A percentile compares a stretch with the other conserved stretches of the same genome.
Evolutionary conservation across 1,140 invertebrate genomes (phyloP).

Genomic region (Dinoponera quadriceps): DNA sequence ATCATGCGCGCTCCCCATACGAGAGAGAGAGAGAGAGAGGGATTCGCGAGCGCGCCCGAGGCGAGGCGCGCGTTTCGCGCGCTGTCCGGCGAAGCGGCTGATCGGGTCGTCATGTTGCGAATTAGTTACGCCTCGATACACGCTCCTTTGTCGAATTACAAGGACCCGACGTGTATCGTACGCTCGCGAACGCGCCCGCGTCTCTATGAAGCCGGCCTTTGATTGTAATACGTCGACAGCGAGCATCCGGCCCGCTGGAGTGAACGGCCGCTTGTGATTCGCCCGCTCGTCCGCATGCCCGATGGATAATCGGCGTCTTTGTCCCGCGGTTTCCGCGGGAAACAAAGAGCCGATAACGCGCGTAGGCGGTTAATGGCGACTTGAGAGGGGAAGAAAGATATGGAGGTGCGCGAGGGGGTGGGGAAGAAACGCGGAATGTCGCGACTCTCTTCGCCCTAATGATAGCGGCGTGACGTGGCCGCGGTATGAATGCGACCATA

Average conservation of each 20-base stretch:
- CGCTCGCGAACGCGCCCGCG: background rate
- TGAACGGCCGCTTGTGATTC: constrained; percentile 24
- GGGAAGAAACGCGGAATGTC: constrained; percentile 16
- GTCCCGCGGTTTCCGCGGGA: background rate
- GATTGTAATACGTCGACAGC: constrained; percentile 20
- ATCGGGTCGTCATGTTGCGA: constrained; percentile 28
- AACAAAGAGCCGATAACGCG: constrained; percentile 25
- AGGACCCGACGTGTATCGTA: background rate
- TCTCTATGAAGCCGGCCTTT: constrained; percentile 31
- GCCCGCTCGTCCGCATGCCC: background rate
- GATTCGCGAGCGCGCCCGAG: background rate
- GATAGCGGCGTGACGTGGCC: constrained; percentile 12
- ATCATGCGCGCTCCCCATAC: constrained; percentile 38
- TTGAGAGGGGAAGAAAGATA: constrained; percentile 15
- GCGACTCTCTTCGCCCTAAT: constrained; percentile 8
- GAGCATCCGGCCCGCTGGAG: constrained; percentile 7
- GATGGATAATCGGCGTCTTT: constrained; percentile 9
- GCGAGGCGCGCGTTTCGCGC: background rate
- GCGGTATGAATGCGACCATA: background rate
- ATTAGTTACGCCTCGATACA: constrained; percentile 47
- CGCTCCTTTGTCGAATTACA: constrained; percentile 51
- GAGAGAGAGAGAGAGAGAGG: too few relatives aligned
- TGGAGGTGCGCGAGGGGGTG: too few relatives aligned
- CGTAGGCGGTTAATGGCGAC: constrained; percentile 20
- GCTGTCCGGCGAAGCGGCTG: background rate